Conservation (phyloP, 2,113 vertebrate genomes). For the Strigops habroptila region DNA sequence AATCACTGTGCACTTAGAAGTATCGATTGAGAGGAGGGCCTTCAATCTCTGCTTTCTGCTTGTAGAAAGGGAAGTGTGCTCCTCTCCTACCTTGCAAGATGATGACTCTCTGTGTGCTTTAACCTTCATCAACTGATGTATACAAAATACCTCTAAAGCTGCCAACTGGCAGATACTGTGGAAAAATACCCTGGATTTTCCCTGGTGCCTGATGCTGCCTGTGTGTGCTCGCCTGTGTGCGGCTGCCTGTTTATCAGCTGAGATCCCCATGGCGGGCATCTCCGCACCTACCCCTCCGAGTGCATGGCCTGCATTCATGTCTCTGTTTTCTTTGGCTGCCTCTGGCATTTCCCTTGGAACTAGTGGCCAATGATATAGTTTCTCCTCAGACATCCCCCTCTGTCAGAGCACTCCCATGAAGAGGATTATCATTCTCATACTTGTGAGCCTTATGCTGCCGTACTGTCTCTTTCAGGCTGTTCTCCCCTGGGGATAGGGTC, state of each 20-base stretch:
- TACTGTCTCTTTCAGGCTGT: not conserved
- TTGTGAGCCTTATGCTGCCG: not conserved
- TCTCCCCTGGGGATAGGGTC: not conserved
- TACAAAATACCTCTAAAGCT: not conserved
- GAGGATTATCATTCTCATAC: not conserved
- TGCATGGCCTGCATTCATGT: not conserved
- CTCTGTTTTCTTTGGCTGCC: constrained; percentile 16
- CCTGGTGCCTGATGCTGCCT: not conserved
- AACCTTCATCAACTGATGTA: not conserved
- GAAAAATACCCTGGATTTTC: not conserved
- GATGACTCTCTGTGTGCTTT: not conserved
- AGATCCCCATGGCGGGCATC: accelerated
- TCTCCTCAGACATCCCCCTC: not conserved
- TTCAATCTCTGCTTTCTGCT: not conserved
- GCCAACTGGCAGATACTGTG: not conserved
- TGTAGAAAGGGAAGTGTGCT: not conserved
- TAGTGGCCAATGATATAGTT: not conserved
- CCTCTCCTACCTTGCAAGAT: not conserved
- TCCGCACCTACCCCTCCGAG: not conserved
- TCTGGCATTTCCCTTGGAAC: not conserved
- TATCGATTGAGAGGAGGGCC: not conserved
- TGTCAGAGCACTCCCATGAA: not conserved
- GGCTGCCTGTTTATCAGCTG: accelerated
- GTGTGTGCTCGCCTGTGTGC: too few relatives aligned
- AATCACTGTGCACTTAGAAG: not conserved